Percentiles rank a stretch among this genome's conserved stretches.
Conservation (phyloP, 2,888 invertebrate genomes). For the Cynaeus angustus region DNA sequence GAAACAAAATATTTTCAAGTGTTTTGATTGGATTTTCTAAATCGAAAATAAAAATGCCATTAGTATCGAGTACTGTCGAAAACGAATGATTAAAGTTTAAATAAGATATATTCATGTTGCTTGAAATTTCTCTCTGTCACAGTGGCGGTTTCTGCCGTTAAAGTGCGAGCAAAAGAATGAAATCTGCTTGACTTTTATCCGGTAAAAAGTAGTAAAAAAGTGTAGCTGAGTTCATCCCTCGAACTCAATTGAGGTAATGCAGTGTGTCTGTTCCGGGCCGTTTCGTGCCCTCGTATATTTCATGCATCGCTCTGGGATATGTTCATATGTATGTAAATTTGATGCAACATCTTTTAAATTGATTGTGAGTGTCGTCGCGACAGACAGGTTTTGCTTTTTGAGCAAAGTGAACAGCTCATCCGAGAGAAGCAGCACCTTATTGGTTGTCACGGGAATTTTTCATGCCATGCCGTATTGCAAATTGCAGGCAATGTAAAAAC, state of each 20-base stretch:
- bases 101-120: too few species aligned
- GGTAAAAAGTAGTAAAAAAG: too few species aligned
- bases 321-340: slow-evolving; percentile 64
- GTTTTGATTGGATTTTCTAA: too few species aligned
- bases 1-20: too few species aligned
- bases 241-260: slow-evolving; percentile 56
- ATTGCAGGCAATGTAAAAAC: slow-evolving; percentile 39
- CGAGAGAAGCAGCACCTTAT: slow-evolving; percentile 39
- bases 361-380: slow-evolving; percentile 64
- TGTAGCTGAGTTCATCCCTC: slow-evolving; percentile 48
- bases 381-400: slow-evolving; percentile 52
- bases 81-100: too few species aligned
- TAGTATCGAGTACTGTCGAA: too few species aligned
- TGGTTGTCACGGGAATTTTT: slow-evolving; percentile 48
- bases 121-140: too few species aligned
- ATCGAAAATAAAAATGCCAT: too few species aligned
- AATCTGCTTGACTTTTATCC: neutral
- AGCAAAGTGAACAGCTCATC: slow-evolving; percentile 35
- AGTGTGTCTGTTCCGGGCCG: slow-evolving; percentile 58
- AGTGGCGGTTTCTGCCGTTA: too few species aligned
- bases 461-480: slow-evolving; percentile 45
- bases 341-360: slow-evolving; percentile 63
- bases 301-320: slow-evolving; percentile 58
- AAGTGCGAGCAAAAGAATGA: neutral
- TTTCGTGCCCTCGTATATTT: slow-evolving; percentile 58